phyloP scores from a whole-genome alignment of 2,888 invertebrate genomes.

The Chrysomela aeneicollis region DNA sequence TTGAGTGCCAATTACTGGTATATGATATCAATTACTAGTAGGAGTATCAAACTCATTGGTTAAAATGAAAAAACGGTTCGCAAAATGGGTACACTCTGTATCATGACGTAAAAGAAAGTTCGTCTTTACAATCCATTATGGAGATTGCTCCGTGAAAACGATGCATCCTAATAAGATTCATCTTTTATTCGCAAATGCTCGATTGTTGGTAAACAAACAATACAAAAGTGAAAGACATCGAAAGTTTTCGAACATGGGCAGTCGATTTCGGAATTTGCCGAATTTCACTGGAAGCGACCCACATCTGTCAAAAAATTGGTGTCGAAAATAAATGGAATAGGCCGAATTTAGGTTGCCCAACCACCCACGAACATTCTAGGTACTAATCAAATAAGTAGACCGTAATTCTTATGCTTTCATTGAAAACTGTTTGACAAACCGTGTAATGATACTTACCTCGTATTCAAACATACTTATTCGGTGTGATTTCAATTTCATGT shows the following conservation, averaged over 20 bases:
- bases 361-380: neutral
- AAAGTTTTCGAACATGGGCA: neutral
- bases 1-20: no score
- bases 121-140: neutral
- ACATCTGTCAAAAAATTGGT: neutral
- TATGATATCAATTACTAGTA: no score
- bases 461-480: no score
- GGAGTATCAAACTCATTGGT: no score
- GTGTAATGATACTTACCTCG: no score
- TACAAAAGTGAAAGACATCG: slow-evolving; percentile 1
- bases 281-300: neutral
- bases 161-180: neutral
- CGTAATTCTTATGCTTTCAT: neutral
- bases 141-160: neutral
- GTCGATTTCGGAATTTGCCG: neutral
- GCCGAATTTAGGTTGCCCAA: neutral
- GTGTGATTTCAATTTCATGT: no score
- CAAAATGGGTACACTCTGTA: no score
- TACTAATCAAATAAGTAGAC: neutral
- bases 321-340: neutral
- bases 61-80: no score
- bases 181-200: neutral
- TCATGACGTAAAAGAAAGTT: neutral
- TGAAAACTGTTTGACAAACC: neutral
- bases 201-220: neutral